phyloP scores from a whole-genome alignment of 2,113 vertebrate species.

The Alexandromys fortis region DNA sequence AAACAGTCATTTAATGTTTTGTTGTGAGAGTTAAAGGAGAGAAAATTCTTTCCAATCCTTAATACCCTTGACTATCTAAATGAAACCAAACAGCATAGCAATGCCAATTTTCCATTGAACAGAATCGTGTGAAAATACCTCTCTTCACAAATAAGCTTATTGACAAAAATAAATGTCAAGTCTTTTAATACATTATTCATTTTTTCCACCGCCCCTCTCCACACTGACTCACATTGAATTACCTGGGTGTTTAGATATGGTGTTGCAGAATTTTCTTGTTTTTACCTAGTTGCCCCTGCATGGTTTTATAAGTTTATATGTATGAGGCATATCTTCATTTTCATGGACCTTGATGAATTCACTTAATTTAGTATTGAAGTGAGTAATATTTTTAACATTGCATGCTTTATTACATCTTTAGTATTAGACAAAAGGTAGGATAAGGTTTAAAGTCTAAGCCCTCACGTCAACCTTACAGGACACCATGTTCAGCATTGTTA shows the following conservation, averaged over 20 bases:
- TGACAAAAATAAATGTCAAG: background rate
- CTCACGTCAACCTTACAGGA: background rate
- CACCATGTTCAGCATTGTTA: background rate
- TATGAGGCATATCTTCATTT: background rate
- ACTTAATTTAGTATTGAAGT: background rate
- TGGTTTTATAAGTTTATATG: background rate
- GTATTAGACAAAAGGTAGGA: background rate
- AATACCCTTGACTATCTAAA: conserved; percentile 8
- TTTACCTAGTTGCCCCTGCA: no score
- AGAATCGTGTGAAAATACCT: conserved; percentile 19
- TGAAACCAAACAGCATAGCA: conserved; percentile 23
- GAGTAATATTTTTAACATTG: background rate
- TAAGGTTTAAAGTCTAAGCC: background rate
- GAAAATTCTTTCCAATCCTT: conserved; percentile 43
- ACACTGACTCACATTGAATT: background rate
- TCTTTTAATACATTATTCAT: background rate
- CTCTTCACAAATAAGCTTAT: conserved; percentile 5
- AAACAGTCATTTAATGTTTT: conserved; percentile 60
- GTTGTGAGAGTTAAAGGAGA: conserved; percentile 2
- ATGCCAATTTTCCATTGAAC: background rate
- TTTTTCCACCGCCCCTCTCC: no score
- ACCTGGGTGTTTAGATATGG: background rate
- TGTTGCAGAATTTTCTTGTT: background rate
- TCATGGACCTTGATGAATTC: background rate
- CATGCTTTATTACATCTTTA: background rate